phyloP scores from a whole-genome alignment of 2,888 invertebrate genomes.

The Cosmia pyralina region DNA sequence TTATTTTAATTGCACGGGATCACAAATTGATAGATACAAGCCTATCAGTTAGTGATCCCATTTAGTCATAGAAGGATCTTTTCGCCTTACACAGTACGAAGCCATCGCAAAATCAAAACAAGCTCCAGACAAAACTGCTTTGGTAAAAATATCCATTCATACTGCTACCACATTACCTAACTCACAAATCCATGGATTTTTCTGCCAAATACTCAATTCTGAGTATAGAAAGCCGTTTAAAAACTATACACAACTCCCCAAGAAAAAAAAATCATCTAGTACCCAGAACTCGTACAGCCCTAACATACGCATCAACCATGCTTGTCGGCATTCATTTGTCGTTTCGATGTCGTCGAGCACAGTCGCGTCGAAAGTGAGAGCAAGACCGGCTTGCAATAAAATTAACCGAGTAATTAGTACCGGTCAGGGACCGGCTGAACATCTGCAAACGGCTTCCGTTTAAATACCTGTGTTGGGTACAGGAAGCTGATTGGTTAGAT shows the following conservation, averaged over 20 bases:
- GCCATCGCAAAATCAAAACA: neutral
- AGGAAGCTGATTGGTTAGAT: neutral
- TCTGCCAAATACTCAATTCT: too few species aligned
- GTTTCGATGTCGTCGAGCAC: constrained; percentile 45
- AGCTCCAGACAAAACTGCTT: neutral
- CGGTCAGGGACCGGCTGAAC: constrained; percentile 66
- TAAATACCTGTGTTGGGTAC: constrained; percentile 20
- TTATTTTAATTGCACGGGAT: too few species aligned
- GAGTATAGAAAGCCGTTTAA: too few species aligned
- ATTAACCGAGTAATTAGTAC: constrained; percentile 72
- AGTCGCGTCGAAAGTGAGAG: constrained; percentile 71
- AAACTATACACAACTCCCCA: too few species aligned
- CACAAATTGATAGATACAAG: too few species aligned
- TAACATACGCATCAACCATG: constrained; percentile 43
- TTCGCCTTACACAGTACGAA: too few species aligned
- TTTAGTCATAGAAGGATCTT: too few species aligned
- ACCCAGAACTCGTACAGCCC: constrained; percentile 48
- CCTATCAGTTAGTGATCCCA: too few species aligned
- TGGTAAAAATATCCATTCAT: neutral
- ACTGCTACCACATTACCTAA: neutral
- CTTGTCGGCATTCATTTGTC: constrained; percentile 65
- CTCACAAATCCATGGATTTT: too few species aligned
- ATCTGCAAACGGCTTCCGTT: constrained; percentile 58
- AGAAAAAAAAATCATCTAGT: neutral
- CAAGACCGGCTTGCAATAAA: constrained; percentile 64